phyloP scores from a whole-genome alignment of 2,797 vertebrate species.

The Siniperca obscura region DNA sequence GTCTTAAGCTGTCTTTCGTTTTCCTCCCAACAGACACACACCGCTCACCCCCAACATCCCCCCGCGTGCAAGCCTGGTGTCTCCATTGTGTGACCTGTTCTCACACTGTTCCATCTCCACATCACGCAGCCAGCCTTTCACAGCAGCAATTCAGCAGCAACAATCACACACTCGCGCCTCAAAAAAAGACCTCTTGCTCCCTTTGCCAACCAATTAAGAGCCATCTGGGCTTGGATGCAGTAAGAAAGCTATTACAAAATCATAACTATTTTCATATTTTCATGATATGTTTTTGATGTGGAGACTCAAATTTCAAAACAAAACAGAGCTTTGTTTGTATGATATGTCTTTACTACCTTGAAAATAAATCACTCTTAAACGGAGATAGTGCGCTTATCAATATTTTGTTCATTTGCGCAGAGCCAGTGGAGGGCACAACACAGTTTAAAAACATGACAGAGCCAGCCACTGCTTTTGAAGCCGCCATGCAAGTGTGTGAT shows the following conservation, averaged over 20 bases:
- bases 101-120: slow-evolving; percentile 92
- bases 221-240: slow-evolving; percentile 91
- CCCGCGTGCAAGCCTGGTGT: slow-evolving; percentile 87
- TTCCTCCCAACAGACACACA: slow-evolving; percentile 43
- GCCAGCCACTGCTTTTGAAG: slow-evolving; percentile 72
- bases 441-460: slow-evolving; percentile 75
- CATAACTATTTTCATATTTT: slow-evolving; percentile 67
- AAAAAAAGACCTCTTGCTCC: slow-evolving; percentile 92
- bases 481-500: slow-evolving; percentile 79
- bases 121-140: slow-evolving; percentile 92
- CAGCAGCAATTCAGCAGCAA: slow-evolving; percentile 94
- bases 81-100: slow-evolving; percentile 92
- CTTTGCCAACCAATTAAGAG: slow-evolving; percentile 97
- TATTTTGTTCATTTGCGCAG: slow-evolving; percentile 50
- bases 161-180: slow-evolving; percentile 95
- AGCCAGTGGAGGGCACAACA: slow-evolving; percentile 51
- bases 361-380: slow-evolving; percentile 33
- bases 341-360: background rate
- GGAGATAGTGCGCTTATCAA: slow-evolving; percentile 8
- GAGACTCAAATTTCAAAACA: slow-evolving; percentile 27
- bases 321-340: slow-evolving; percentile 6
- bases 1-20: slow-evolving; percentile 61
- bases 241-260: slow-evolving; percentile 70
- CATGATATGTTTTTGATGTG: slow-evolving; percentile 49
- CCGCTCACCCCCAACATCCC: slow-evolving; percentile 54